These are phyloP conservation scores for Parus major DNA, from an alignment of 2,113 vertebrate species.

Conservation along the genomic window DNA sequence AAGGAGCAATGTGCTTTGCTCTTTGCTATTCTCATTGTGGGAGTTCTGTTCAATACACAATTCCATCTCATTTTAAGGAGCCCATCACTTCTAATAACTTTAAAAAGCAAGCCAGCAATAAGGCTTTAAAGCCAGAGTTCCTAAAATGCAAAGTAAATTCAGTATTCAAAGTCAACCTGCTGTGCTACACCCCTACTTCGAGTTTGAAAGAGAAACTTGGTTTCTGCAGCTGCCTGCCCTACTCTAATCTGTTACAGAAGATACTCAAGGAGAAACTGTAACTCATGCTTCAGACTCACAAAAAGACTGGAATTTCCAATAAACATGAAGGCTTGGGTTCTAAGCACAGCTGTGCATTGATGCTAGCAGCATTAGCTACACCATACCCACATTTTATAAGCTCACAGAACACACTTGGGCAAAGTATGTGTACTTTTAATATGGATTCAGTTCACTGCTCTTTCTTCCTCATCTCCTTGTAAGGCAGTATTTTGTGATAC, in stretches of 20 bases:
- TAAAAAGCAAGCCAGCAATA: background rate
- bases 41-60: background rate
- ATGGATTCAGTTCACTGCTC: background rate
- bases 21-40: background rate
- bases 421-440: background rate
- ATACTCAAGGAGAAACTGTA: background rate
- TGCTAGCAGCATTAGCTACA: background rate
- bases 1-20: background rate
- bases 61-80: background rate
- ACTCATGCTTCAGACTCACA: background rate
- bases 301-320: background rate
- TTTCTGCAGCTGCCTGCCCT: background rate
- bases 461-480: background rate
- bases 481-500: background rate
- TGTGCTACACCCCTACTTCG: background rate
- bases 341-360: background rate
- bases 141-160: background rate
- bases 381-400: accelerated
- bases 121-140: background rate
- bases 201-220: background rate
- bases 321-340: background rate
- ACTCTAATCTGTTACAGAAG: background rate
- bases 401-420: background rate
- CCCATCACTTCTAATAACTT: background rate
- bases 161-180: background rate